Percentiles rank a stretch among this genome's conserved stretches.
phyloP scores from a whole-genome alignment of 2,888 invertebrate genomes.

The Dasypolia templi region DNA sequence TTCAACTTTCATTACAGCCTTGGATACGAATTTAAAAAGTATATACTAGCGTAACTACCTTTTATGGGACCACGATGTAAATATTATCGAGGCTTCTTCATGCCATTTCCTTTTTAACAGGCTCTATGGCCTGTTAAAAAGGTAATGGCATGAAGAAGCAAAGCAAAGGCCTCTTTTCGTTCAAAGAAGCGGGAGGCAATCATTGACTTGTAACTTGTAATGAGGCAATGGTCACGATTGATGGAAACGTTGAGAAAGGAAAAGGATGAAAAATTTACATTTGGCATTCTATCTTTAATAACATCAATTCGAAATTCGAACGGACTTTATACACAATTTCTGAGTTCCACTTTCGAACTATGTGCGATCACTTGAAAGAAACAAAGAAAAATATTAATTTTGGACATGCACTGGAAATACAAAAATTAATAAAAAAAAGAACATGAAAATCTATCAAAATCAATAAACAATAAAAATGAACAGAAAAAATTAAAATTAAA shows the following conservation, averaged over 20 bases:
- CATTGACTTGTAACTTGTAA: too few relatives aligned
- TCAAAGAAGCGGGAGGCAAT: not conserved
- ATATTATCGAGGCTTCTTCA: constrained; percentile 17
- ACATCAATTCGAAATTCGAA: not conserved
- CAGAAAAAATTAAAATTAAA: too few relatives aligned
- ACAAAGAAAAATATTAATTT: too few relatives aligned
- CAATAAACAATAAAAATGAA: too few relatives aligned
- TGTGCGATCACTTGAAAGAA: not conserved
- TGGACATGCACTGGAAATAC: too few relatives aligned
- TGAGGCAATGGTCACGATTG: not conserved
- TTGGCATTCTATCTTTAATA: not conserved
- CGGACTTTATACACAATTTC: not conserved
- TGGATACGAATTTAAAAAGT: constrained; percentile 31
- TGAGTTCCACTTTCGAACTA: not conserved
- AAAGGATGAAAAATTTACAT: not conserved
- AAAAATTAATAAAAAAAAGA: too few relatives aligned
- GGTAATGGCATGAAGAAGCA: too few relatives aligned
- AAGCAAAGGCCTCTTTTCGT: not conserved
- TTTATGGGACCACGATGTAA: not conserved
- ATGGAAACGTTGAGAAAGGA: not conserved
- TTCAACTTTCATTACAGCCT: constrained; percentile 42
- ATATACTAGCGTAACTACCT: not conserved
- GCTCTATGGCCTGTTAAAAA: not conserved
- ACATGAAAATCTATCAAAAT: too few relatives aligned
- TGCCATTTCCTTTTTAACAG: not conserved